Evolutionary conservation across 1,140 invertebrate genomes (phyloP).

Genomic region (Listronotus oregonensis): DNA sequence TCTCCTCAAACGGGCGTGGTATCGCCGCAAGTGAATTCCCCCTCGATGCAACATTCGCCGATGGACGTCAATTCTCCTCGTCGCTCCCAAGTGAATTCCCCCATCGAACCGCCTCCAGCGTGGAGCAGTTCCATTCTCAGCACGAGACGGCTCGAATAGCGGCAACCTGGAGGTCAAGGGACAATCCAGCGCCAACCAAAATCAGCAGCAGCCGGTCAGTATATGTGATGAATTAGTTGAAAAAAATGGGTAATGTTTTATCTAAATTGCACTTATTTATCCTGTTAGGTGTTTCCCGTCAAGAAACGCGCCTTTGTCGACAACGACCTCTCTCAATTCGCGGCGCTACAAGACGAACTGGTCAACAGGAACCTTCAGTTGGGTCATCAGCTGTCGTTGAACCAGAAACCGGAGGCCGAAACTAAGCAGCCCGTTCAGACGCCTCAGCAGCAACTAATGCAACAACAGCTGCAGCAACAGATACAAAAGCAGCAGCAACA

Average conservation of each 20-base stretch:
- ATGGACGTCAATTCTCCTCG: conserved; percentile 15
- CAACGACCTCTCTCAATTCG: conserved; percentile 47
- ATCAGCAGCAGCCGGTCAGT: conserved; percentile 26
- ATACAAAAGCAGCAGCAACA: conserved; percentile 5
- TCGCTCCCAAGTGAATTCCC: conserved; percentile 11
- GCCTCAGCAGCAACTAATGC: conserved; percentile 1
- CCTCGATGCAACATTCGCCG: conserved; percentile 23
- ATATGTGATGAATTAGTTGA: not conserved
- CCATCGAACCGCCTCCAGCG: conserved; percentile 45
- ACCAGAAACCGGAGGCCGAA: not conserved
- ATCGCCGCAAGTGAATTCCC: not conserved
- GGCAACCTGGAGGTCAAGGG: conserved; percentile 9
- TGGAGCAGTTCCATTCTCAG: conserved; percentile 46
- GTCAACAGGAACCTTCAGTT: conserved; percentile 30
- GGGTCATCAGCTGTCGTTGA: conserved; percentile 5
- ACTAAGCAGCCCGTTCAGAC: not conserved
- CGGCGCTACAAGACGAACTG: conserved; percentile 29
- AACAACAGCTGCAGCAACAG: conserved; percentile 12
- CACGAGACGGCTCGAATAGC: conserved; percentile 9
- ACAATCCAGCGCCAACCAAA: not conserved
- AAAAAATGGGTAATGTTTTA: not conserved
- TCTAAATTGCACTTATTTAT: not conserved
- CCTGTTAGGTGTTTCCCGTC: conserved; percentile 53
- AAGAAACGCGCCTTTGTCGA: conserved; percentile 67
- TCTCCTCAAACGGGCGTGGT: conserved; percentile 12